Conservation (phyloP, 53 echinoderm and acorn worm genomes). For the Paelopatides confundens region DNA sequence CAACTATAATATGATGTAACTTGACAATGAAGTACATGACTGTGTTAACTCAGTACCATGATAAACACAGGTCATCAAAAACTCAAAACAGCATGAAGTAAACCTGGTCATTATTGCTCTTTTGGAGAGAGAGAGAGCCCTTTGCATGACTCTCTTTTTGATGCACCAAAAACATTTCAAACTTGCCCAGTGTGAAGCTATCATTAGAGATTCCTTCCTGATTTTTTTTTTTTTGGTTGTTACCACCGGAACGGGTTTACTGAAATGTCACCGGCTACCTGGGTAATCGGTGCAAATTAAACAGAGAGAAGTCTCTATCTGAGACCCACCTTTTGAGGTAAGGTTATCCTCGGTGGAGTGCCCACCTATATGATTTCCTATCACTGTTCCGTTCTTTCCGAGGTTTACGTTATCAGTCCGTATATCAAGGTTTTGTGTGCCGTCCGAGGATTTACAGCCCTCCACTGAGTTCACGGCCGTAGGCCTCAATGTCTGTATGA, state of each 20-base stretch:
- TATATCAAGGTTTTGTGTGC: constrained; percentile 39
- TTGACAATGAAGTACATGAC: background rate
- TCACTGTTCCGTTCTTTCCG: constrained; percentile 47
- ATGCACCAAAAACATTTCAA: background rate
- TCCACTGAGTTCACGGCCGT: constrained; percentile 3
- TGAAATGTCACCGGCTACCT: background rate
- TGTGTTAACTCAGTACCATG: no score
- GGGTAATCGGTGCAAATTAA: background rate
- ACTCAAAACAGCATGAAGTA: no score
- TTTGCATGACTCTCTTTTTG: background rate
- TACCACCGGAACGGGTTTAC: background rate
- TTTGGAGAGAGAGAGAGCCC: no score
- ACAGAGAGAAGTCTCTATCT: background rate
- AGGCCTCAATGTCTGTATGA: constrained; percentile 34
- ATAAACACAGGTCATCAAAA: no score
- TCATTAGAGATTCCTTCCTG: background rate
- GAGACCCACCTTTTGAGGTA: constrained; percentile 39
- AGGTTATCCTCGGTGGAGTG: constrained; percentile 4
- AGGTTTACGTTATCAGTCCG: constrained; percentile 29
- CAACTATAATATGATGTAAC: background rate
- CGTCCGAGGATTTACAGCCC: constrained; percentile 16
- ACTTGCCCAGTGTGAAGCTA: background rate
- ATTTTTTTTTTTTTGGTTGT: background rate
- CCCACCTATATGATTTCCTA: constrained; percentile 53
- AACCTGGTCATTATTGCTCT: no score